A percentile compares a stretch with the other conserved stretches of the same genome.
Conservation (phyloP, 2,797 vertebrate genomes). For the Hyperoplus lanceolatus region DNA sequence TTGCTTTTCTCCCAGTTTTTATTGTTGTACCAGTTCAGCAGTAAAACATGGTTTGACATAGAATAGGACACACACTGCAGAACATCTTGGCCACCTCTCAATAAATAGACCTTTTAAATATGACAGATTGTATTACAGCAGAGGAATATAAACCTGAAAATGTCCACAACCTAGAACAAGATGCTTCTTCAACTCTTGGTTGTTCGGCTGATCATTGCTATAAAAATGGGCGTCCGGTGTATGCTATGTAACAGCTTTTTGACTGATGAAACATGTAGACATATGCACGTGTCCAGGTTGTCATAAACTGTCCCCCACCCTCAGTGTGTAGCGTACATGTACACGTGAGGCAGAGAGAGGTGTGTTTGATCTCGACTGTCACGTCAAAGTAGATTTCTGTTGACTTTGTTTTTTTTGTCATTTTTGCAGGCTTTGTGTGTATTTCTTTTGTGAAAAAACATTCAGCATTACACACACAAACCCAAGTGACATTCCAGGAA, state of each 20-base stretch:
- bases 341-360: constrained; percentile 31
- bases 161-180: constrained; percentile 53
- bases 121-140: constrained; percentile 88
- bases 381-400: constrained; percentile 44
- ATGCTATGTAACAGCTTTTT: constrained; percentile 18
- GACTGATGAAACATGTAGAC: constrained; percentile 37
- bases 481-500: constrained; percentile 80
- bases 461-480: constrained; percentile 65
- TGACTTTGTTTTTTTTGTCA: constrained; percentile 28
- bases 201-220: constrained; percentile 42
- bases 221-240: constrained; percentile 44
- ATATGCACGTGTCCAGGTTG: constrained; percentile 27
- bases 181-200: constrained; percentile 36
- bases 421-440: constrained; percentile 43
- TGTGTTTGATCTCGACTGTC: constrained; percentile 35
- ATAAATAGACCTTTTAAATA: constrained; percentile 89
- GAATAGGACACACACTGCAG: constrained; percentile 63
- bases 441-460: constrained; percentile 45
- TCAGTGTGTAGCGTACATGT: background rate
- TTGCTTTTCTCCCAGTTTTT: constrained; percentile 85
- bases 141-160: constrained; percentile 80
- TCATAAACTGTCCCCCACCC: constrained; percentile 25
- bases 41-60: constrained; percentile 86
- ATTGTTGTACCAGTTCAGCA: constrained; percentile 88
- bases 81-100: constrained; percentile 68